A percentile compares a stretch with the other conserved stretches of the same genome.
Evolutionary conservation across 2,113 vertebrate genomes (phyloP).

Genomic region (Rutilus rutilus): DNA sequence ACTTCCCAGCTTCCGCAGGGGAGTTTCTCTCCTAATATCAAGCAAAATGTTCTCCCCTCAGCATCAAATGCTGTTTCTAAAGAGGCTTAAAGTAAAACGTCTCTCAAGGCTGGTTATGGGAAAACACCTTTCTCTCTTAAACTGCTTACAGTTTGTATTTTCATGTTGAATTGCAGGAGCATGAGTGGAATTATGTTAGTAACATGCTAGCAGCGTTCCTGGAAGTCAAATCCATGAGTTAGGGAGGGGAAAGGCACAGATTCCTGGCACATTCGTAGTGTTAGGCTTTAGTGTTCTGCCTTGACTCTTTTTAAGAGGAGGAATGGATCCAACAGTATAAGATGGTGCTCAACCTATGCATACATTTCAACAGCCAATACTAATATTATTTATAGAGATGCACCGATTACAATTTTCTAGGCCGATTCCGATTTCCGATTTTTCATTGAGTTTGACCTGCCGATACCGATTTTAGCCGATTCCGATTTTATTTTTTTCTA

Average conservation of each 20-base stretch:
- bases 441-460: no score
- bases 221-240: slow-evolving; percentile 41
- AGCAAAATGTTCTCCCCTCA: slow-evolving; percentile 6
- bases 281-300: background rate
- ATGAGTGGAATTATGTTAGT: slow-evolving; percentile 37
- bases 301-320: background rate
- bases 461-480: no score
- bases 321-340: background rate
- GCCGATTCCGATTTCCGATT: no score
- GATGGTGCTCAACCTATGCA: background rate
- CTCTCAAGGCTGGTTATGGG: slow-evolving; percentile 39
- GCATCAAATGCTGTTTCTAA: slow-evolving; percentile 33
- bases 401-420: no score
- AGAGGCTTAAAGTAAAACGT: slow-evolving; percentile 48
- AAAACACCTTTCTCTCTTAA: slow-evolving; percentile 49
- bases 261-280: slow-evolving; percentile 27
- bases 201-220: slow-evolving; percentile 29
- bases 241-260: background rate
- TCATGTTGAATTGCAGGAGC: slow-evolving; percentile 2
- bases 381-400: no score
- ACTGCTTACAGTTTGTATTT: slow-evolving; percentile 42
- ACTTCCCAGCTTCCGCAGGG: slow-evolving; percentile 22
- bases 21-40: slow-evolving; percentile 35
- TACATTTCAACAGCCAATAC: background rate
- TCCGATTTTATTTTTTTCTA: no score